A percentile compares a stretch with the other conserved stretches of the same genome.
These are phyloP conservation scores for Pseudonaja textilis DNA, from an alignment of 2,113 vertebrate species.

Conservation along the genomic window DNA sequence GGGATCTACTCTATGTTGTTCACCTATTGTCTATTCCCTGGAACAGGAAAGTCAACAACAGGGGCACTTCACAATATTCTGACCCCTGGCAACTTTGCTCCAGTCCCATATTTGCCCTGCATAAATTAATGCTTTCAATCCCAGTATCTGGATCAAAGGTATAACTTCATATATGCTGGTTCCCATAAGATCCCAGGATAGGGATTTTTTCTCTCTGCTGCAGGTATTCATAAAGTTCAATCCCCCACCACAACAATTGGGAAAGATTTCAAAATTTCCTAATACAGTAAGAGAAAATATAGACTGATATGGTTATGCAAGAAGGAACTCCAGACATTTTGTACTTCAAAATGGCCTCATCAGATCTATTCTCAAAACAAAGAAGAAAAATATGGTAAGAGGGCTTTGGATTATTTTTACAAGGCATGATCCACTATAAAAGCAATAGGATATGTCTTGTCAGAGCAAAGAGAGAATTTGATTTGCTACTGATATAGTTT, in stretches of 20 bases:
- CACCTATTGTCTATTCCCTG: not conserved
- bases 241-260: not conserved
- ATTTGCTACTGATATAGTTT: not conserved
- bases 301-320: not conserved
- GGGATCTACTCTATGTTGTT: not conserved
- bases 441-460: not conserved
- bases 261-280: not conserved
- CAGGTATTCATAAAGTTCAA: not conserved
- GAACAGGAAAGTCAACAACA: not conserved
- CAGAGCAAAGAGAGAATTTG: not conserved
- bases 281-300: not conserved
- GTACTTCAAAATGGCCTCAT: not conserved
- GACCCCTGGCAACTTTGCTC: not conserved
- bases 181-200: not conserved
- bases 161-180: not conserved
- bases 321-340: not conserved
- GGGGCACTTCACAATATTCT: not conserved
- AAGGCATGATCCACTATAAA: not conserved
- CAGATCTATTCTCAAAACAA: not conserved
- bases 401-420: not conserved
- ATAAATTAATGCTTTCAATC: not conserved
- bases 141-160: not conserved
- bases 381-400: not conserved
- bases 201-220: not conserved
- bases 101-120: not conserved